These are phyloP conservation scores for Drosophila miranda DNA, from an alignment of 1,140 invertebrate species.

Conservation along the genomic window DNA sequence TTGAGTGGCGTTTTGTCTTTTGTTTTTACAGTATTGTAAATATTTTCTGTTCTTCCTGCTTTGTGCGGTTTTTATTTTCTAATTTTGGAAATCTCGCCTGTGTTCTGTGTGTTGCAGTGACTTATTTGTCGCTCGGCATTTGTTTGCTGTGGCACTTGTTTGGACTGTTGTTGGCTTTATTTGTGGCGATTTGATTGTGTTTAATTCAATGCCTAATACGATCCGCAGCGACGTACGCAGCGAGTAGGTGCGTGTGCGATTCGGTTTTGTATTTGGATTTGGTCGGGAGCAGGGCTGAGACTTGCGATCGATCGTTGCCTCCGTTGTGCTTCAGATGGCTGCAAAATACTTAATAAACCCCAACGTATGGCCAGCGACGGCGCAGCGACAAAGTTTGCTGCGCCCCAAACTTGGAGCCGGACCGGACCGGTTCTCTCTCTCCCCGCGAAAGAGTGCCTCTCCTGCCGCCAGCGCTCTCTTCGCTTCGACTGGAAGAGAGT, in stretches of 20 bases:
- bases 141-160: conserved; percentile 38
- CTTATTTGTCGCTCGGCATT: conserved; percentile 54
- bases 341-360: conserved; percentile 75
- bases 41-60: not conserved
- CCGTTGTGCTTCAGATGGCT: conserved; percentile 80
- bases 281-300: conserved; percentile 48
- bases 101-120: conserved; percentile 21
- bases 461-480: conserved; percentile 1
- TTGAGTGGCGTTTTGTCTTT: not conserved
- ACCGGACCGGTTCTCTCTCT: conserved; percentile 65
- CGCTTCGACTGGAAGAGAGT: not conserved
- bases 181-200: conserved; percentile 55
- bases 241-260: conserved; percentile 1
- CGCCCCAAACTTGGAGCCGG: conserved; percentile 68
- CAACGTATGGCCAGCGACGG: conserved; percentile 60
- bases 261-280: too few relatives aligned
- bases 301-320: conserved; percentile 77
- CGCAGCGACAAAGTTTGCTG: conserved; percentile 48
- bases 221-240: conserved; percentile 42
- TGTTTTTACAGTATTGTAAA: not conserved
- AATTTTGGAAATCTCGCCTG: conserved; percentile 25
- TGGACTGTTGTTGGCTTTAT: conserved; percentile 51
- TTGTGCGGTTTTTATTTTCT: conserved; percentile 11
- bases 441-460: too few relatives aligned
- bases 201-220: conserved; percentile 56